Base-by-base conservation (phyloP, 2,888 invertebrate species). In the Pediacus dermestoides region DNA sequence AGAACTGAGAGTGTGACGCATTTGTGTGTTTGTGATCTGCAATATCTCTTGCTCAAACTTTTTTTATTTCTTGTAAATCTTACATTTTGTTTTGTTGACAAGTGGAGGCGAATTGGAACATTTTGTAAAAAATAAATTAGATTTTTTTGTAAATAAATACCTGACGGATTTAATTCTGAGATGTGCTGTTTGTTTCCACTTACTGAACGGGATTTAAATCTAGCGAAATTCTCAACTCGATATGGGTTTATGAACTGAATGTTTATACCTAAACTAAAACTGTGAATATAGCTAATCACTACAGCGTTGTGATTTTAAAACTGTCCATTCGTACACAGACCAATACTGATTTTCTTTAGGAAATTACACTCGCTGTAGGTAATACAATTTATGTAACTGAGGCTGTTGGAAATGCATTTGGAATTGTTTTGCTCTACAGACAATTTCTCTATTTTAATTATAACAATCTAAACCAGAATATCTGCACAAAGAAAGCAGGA, bases 1-100 rank as follows among this genome's bases (percentile, higher is more conserved):
- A 72, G 88, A 88, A 70, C 62, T 88, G 71, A 72, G 88, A 42
- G 88, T 88, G 84, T 88, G 88, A 88, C 86, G 80, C 65, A 47
- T 31, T 42, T 51, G 45, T 45, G 47, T 49, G 49, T 37, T 50
- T 48, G 57, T 57, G 55, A 50, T 52, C 40, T 47, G 57, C 58
- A 54, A 55, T 53, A 55, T 50, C 42, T 50, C 30, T 52, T 56
- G 57, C 57, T 57, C 57, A 55, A 57, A 59, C 55, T 38, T 48
- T 53, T 53, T 49, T 46, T 42, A 49, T 42, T 41, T 43, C 11
- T 12, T 31, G 9, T 31, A n/a, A 16, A 31, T 4, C 11, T 10
- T n/a, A 7, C 10, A n/a, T n/a, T n/a, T n/a, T n/a, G n/a, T n/a
- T n/a, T n/a, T n/a, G n/a, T n/a, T n/a, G n/a, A n/a, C n/a, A n/a